Evolutionary conservation across 37 sponge, comb jelly and placozoan species (phyloP), one percentile per base, ranked within the genome.

Genomic region (Beroe forskalii): DNA sequence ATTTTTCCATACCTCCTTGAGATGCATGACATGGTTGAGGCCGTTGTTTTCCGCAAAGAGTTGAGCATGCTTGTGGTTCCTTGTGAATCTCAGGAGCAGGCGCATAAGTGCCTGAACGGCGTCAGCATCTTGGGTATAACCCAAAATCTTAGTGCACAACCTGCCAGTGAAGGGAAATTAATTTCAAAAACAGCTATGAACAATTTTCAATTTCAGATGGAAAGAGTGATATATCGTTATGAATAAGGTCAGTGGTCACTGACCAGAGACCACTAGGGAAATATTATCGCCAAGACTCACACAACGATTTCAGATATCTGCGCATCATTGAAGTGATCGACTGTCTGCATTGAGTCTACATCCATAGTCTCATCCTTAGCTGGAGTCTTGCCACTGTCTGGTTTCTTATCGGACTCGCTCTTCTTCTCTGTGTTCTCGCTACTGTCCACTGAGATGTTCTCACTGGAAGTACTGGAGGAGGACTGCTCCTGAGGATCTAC

Each of bases 21-120:
- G 92, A 30, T 90, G 75, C 89, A 97, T 91, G 30, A 97, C 86
- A 0, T 94, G 93, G 41, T 93, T 90, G n/a, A 93, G 94, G 0
- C 98, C 98, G 32, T 95, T 93, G 17, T 94, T 91, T 19, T 93
- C 91, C 14, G 91, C 91, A 90, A 97, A 97, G 4, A 94, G 89
- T 33, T 89, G 69, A 32, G 96, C 94, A 4, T 91, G 92, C n/a
- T 89, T 60, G 31, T 94, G 92, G 3, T 91, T 28, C 28, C 96
- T 67, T 1, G 98, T 97, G 32, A 96, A 91, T 14, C 96, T 91
- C 8, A 96, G 94, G 32, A 93, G 93, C 30, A 97, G 90, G 40
- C 95, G 67, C 33, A 96, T 62, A 55, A 89, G 91, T 40, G 98
- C 94, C 41, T 97, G 94, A 61, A 97, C 92, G 0, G 93, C 40